Evolutionary conservation across 2,888 invertebrate species (phyloP), one percentile per base, ranked within the genome.

Genomic region (Sphecodes monilicornis): DNA sequence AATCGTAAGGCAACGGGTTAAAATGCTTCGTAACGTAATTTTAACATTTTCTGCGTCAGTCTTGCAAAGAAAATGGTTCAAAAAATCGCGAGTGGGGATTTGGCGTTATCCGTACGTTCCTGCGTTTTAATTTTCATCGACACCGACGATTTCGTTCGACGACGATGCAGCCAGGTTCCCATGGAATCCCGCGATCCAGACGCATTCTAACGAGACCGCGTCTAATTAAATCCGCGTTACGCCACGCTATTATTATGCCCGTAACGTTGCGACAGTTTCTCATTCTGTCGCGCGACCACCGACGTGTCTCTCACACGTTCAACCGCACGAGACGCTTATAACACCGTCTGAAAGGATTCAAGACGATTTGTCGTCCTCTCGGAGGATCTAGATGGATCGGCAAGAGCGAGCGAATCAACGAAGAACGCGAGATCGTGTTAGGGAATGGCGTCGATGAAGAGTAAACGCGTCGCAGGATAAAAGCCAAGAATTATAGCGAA

Each of bases 141-240:
- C 1, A 26, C 26, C 26, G 57, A 57, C 57, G 57, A 57, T 57
- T 26, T 57, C 57, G 57, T 26, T 26, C 57, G 50, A 26, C 57
- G 13, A 1, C 54, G 54, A 5, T 11, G 57, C 29, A 60, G 60
- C 60, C 29, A 16, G 29, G 18, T 64, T 64, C 64, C 64, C 64
- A 64, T 32, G 64, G 64, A 32, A 64, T 64, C 46, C 18, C 68
- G 73, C 70, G 29, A 70, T 54, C 22, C 72, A 46, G 69, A 36
- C 43, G 64, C 13, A 68, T 70, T 69, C 26, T 29, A 79, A 74
- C 43, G 70, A 76, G 60, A 22, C 68, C 57, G 75, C 39, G 26
- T 54, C 72, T 70, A 84, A 86, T 86, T 80, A 69, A 86, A 84
- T 76, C 39, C 80, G 39, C 71, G 78, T 84, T 84, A 74, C 76